Evolutionary conservation across 2,888 invertebrate genomes (phyloP), one percentile per base, ranked within the genome.

Genomic region (Drosophila testacea): DNA sequence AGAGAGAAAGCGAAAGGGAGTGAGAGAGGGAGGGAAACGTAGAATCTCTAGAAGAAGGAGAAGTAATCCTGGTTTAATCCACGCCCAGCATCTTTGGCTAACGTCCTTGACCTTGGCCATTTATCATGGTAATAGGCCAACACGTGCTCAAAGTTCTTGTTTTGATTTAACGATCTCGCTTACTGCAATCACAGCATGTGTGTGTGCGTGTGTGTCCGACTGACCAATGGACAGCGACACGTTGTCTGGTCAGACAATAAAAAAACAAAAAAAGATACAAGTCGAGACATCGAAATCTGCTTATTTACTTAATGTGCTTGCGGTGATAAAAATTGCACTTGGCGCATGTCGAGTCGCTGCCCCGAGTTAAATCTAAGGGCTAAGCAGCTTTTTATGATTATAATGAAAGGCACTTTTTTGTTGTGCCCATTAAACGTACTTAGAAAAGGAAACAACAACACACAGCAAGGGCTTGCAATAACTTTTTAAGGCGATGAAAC

Each of bases 121-220:
- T 82, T 82, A 71, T 82, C 86, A 85, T 79, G 80, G 70, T 68
- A 82, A 82, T 69, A 55, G 77, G 62, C 69, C 56, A 73, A 70
- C 73, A 79, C 82, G 73, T 79, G 77, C 83, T 48, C 46, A 55
- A 68, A 73, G 69, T 73, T 77, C 69, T 70, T 81, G 77, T 82
- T 85, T 84, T 81, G 81, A 81, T 81, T 81, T 81, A 85, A 81
- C 85, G 83, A 82, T 79, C 69, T 76, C 79, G 82, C 60, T 79
- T 76, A 77, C 81, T 62, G 77, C 81, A 81, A 85, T 85, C 81
- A 44, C 38, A 30, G 16, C 64, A 59, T 16, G 16, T 59, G 50
- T 36, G 13, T 46, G 34, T 39, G 27, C 48, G 44, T 22, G 38
- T 34, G 30, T 51, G 34, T 62, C 13, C 9, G 39, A 16, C 30